Conservation (phyloP, 2,797 vertebrate genomes). For the Carcharodon carcharias region DNA sequence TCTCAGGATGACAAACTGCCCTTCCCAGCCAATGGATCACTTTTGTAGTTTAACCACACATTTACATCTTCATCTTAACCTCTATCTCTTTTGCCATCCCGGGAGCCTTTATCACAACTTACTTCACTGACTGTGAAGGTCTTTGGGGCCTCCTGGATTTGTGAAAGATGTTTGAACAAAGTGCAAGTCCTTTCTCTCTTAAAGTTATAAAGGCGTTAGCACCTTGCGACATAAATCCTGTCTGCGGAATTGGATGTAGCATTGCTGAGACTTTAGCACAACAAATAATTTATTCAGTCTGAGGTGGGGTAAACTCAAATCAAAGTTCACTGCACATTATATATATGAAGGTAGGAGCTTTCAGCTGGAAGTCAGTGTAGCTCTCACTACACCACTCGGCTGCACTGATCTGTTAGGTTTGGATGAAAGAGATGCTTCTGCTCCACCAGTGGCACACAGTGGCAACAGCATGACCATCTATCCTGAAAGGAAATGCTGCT, state of each 20-base stretch:
- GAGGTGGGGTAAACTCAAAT: neutral
- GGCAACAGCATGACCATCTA: too few species aligned
- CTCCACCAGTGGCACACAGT: too few species aligned
- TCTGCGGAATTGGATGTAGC: neutral
- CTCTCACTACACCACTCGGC: neutral
- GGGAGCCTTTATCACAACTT: neutral
- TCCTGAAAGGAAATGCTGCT: too few species aligned
- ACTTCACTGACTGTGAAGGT: neutral
- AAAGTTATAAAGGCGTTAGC: neutral
- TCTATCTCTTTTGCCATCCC: too few species aligned
- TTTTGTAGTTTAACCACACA: neutral
- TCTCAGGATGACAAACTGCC: too few species aligned
- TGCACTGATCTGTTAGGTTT: neutral
- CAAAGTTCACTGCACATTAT: neutral
- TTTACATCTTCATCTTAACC: too few species aligned
- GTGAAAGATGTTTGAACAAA: neutral
- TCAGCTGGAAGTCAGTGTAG: neutral
- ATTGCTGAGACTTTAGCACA: neutral
- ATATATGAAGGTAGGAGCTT: neutral
- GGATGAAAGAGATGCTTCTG: neutral
- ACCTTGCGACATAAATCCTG: neutral
- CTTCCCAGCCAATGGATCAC: neutral
- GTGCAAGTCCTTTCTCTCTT: neutral
- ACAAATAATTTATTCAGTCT: neutral
- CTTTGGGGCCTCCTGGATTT: neutral